Percentiles rank a stretch among this genome's conserved stretches.
These are phyloP conservation scores for Strix uralensis DNA, from an alignment of 2,113 vertebrate genomes.

Conservation along the genomic window DNA sequence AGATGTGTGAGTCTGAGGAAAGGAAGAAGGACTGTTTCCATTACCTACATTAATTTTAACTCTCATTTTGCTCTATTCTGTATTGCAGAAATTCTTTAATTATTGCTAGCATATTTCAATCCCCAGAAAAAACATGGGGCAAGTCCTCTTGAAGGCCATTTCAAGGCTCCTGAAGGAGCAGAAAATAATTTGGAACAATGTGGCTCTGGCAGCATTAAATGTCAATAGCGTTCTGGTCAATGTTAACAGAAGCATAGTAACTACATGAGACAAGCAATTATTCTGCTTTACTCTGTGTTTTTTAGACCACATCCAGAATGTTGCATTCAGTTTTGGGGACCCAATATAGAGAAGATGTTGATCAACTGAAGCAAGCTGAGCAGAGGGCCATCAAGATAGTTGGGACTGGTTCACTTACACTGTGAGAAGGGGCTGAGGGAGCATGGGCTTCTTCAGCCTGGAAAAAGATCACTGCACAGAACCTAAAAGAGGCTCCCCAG, in stretches of 20 bases:
- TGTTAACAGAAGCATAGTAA: background rate
- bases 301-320: background rate
- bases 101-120: background rate
- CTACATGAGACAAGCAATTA: background rate
- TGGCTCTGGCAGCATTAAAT: background rate
- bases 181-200: background rate
- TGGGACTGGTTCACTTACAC: background rate
- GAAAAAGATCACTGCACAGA: background rate
- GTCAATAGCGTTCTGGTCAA: background rate
- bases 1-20: background rate
- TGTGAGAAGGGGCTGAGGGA: background rate
- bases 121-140: background rate
- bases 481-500: background rate
- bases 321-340: background rate
- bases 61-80: background rate
- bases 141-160: background rate
- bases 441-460: background rate
- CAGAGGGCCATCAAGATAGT: background rate
- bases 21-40: background rate
- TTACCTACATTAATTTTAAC: background rate
- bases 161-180: background rate
- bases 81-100: background rate
- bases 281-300: background rate
- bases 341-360: background rate
- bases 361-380: background rate